These are phyloP conservation scores for Phortica okadai DNA, from an alignment of 2,888 invertebrate genomes.

Conservation along the genomic window DNA sequence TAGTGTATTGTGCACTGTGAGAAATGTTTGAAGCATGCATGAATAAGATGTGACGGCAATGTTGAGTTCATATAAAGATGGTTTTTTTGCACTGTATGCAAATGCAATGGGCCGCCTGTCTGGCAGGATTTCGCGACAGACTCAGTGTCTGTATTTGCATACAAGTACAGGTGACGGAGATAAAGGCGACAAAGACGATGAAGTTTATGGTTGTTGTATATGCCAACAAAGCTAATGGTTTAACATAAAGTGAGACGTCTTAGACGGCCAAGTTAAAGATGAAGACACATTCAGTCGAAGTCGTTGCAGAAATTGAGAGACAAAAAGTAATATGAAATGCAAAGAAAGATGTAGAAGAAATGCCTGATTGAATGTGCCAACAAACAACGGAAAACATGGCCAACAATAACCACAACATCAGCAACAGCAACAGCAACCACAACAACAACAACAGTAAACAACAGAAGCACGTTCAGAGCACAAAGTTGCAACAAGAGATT, in stretches of 20 bases:
- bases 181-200: neutral
- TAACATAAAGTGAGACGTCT: slow-evolving; percentile 11
- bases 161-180: neutral
- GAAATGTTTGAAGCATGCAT: neutral
- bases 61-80: too few species aligned
- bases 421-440: neutral
- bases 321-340: neutral
- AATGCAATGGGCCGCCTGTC: too few species aligned
- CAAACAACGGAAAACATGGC: neutral
- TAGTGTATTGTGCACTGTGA: slow-evolving; percentile 14
- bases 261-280: neutral
- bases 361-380: slow-evolving; percentile 16
- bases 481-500: slow-evolving; percentile 3
- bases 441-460: neutral
- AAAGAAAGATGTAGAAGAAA: slow-evolving; percentile 1
- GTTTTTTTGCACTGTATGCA: too few species aligned
- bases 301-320: slow-evolving; percentile 6
- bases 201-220: slow-evolving; percentile 14
- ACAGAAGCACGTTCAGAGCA: neutral
- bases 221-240: slow-evolving; percentile 5
- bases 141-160: too few species aligned
- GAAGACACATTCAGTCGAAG: neutral
- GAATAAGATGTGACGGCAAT: too few species aligned
- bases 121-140: too few species aligned
- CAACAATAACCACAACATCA: neutral